Evolutionary conservation across 1,140 invertebrate species (phyloP).

Genomic region (Lasaia peninsularis): DNA sequence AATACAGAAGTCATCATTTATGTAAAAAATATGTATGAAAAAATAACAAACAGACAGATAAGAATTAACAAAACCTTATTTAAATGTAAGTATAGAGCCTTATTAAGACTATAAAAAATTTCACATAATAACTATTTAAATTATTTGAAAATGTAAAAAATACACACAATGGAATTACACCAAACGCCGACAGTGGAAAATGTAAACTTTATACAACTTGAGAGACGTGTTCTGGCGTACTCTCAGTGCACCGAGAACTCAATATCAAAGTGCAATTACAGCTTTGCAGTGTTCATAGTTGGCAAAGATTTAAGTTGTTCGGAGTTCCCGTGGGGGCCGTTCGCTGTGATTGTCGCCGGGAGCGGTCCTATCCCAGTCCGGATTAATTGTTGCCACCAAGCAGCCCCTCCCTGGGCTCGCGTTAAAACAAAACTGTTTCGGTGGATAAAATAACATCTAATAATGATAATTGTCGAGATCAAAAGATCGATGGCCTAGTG

Average conservation of each 20-base stretch:
- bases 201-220: neutral
- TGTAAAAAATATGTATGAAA: too few relatives aligned
- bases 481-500: too few relatives aligned
- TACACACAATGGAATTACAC: too few relatives aligned
- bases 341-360: slow-evolving; percentile 67
- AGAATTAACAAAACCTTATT: too few relatives aligned
- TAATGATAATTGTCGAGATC: slow-evolving; percentile 46
- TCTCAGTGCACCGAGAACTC: slow-evolving; percentile 18
- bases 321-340: slow-evolving; percentile 63
- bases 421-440: slow-evolving; percentile 55
- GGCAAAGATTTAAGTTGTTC: slow-evolving; percentile 72
- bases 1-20: too few relatives aligned
- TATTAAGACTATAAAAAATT: too few relatives aligned
- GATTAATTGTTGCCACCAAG: slow-evolving; percentile 68
- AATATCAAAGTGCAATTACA: slow-evolving; percentile 47
- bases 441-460: slow-evolving; percentile 63
- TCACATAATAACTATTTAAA: too few relatives aligned
- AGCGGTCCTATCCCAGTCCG: slow-evolving; percentile 35
- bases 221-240: neutral
- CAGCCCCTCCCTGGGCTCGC: slow-evolving; percentile 57
- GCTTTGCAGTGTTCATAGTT: slow-evolving; percentile 43
- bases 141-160: too few relatives aligned
- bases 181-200: too few relatives aligned
- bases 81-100: too few relatives aligned
- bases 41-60: too few relatives aligned